Percentiles rank a stretch among this genome's conserved stretches.
Evolutionary conservation across 2,113 vertebrate genomes (phyloP).

Genomic region (Psophia crepitans): DNA sequence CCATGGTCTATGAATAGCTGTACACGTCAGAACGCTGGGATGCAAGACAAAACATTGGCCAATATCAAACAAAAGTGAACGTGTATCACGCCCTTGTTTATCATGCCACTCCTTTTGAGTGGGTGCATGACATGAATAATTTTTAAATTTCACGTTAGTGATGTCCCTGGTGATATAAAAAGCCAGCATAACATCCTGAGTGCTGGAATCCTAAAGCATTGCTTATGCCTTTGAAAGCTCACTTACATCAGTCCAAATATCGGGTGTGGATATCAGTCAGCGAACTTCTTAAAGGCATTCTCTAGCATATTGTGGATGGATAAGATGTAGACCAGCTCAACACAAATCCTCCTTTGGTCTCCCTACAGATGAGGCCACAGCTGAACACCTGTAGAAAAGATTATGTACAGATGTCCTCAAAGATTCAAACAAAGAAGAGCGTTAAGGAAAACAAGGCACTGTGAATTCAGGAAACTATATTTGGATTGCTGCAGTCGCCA

Average conservation of each 20-base stretch:
- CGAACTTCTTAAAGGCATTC: background rate
- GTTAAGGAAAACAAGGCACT: background rate
- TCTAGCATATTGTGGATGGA: background rate
- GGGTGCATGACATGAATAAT: background rate
- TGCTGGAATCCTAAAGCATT: background rate
- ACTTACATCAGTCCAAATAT: background rate
- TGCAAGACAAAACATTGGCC: background rate
- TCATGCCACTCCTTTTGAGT: background rate
- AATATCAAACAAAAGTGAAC: background rate
- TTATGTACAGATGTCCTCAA: background rate
- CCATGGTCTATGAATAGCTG: background rate
- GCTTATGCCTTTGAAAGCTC: background rate
- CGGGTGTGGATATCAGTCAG: background rate
- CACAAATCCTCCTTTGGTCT: background rate
- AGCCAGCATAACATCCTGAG: background rate
- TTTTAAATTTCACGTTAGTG: background rate
- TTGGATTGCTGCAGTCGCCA: background rate
- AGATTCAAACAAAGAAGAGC: background rate
- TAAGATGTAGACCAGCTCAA: background rate
- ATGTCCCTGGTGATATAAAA: background rate
- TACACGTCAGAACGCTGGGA: background rate
- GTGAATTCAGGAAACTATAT: background rate
- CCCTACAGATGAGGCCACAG: background rate
- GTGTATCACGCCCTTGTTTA: background rate
- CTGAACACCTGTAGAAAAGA: slow-evolving; percentile 11